A percentile compares a stretch with the other conserved stretches of the same genome.
Evolutionary conservation across 1,140 invertebrate species (phyloP).

Genomic region (Mylabris phalerata): DNA sequence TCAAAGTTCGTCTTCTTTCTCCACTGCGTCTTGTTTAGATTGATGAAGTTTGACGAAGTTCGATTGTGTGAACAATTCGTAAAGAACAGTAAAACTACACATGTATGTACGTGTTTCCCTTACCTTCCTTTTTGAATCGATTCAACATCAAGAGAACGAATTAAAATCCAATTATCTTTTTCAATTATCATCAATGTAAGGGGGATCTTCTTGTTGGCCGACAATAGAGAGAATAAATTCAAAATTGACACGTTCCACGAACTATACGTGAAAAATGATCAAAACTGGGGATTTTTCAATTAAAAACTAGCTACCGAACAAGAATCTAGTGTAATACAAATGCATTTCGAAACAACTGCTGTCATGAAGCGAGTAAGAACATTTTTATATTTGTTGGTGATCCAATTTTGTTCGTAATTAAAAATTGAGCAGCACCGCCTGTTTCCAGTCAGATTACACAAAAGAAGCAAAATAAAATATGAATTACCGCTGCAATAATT

Average conservation of each 20-base stretch:
- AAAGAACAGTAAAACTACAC: neutral
- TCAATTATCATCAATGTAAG: neutral
- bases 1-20: neutral
- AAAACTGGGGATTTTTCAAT: too few relatives aligned
- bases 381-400: neutral
- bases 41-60: constrained; percentile 10
- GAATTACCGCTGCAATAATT: too few relatives aligned
- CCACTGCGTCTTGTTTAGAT: neutral
- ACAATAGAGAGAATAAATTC: too few relatives aligned
- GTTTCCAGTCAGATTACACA: neutral
- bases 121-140: neutral
- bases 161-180: constrained; percentile 11
- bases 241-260: neutral
- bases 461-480: neutral
- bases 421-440: neutral
- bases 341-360: too few relatives aligned
- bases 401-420: neutral
- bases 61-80: neutral
- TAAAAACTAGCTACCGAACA: too few relatives aligned
- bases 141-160: neutral
- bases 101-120: too few relatives aligned
- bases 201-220: neutral
- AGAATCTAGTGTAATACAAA: too few relatives aligned
- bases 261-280: too few relatives aligned
- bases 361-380: neutral